Base-by-base conservation (phyloP, 1,140 invertebrate species). In the Schlechtendalia chinensis region DNA sequence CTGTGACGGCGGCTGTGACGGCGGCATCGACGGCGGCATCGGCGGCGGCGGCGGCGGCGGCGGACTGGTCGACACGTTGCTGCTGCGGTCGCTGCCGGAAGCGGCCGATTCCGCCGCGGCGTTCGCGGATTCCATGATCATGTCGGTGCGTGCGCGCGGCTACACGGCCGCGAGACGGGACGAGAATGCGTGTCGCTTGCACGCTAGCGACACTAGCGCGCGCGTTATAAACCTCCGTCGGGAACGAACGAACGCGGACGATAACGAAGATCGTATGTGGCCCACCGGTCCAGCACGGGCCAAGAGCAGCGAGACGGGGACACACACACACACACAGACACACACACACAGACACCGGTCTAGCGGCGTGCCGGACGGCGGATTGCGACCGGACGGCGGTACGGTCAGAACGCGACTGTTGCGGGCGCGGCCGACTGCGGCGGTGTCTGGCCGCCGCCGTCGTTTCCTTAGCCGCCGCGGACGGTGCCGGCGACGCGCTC, bases 21-120 rank as follows among this genome's bases (percentile, higher is more conserved):
- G 88, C 87, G 84, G 88, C 88, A 82, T 86, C 84, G 83, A 89
- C 87, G 84, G 88, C 88, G 82, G 86, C n/a, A n/a, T n/a, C 32
- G 32, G 32, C 32, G 82, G 87, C 84, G 83, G 88, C 87, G 84
- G 88, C 88, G 82, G 86, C 84, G 83, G 89, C 87, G 84, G 88
- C 88, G 82, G 86, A 82, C 82, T 90, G 81, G 85, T 82, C 83
- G 83, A 86, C 83, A 83, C 87, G 86, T 84, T 88, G 83, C 83
- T 88, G 84, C 83, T 87, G 83, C 84, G 86, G 84, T 84, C 86
- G 85, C 83, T 87, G 84, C 83, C 84, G 61, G 83, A 84, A 50
- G 63, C 85, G 81, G 83, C 82, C 10, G 82, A 83, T 19, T 79
- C 58, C 75, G 75, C 75, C 3, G 83, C 84, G 80, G 85, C 85